Conservation (phyloP, 2,113 vertebrate genomes). For the Hylia prasina region DNA sequence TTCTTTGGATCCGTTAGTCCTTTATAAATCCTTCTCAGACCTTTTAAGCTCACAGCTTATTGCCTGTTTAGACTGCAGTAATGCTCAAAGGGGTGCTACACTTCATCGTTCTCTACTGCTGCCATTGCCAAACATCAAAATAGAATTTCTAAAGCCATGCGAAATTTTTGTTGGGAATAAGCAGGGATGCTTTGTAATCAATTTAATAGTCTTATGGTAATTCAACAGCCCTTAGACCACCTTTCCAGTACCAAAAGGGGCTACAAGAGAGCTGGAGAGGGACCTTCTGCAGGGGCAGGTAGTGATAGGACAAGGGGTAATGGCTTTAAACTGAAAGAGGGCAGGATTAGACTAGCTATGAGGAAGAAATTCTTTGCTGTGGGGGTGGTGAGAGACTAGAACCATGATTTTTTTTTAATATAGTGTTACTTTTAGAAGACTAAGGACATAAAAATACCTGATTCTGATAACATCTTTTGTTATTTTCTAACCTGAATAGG, state of each 20-base stretch:
- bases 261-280: not conserved
- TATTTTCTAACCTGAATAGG: not conserved
- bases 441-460: not conserved
- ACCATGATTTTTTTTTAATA: not conserved
- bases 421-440: not conserved
- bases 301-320: not conserved
- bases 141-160: not conserved
- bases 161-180: not conserved
- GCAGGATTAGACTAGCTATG: not conserved
- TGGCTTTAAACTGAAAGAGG: not conserved
- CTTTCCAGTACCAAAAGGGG: not conserved
- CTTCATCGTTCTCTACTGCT: not conserved
- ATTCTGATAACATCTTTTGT: not conserved
- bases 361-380: not conserved
- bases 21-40: conserved; percentile 38
- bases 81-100: not conserved
- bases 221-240: not conserved
- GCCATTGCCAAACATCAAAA: not conserved
- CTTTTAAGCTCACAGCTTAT: conserved; percentile 44
- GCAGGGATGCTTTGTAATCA: not conserved
- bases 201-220: not conserved
- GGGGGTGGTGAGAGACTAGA: not conserved
- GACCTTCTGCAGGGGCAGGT: not conserved
- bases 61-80: not conserved
- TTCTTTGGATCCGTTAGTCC: not conserved